These are phyloP conservation scores for Thunnus thynnus DNA, from an alignment of 2,113 vertebrate genomes.

Conservation along the genomic window DNA sequence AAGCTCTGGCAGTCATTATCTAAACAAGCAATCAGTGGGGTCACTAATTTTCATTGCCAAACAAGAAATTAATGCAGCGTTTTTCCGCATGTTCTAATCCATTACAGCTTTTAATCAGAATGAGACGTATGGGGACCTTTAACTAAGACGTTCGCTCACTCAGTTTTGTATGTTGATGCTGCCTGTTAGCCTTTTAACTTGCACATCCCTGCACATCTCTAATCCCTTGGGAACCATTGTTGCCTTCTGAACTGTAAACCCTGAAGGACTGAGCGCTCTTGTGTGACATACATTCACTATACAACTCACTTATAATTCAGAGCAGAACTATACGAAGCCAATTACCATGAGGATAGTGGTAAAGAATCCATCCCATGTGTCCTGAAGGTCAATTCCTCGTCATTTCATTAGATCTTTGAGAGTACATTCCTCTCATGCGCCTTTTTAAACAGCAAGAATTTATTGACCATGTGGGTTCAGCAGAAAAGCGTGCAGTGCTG, in stretches of 20 bases:
- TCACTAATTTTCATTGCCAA: slow-evolving; percentile 38
- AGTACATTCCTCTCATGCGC: slow-evolving; percentile 63
- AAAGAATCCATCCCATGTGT: slow-evolving; percentile 76
- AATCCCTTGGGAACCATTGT: slow-evolving; percentile 57
- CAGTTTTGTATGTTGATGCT: slow-evolving; percentile 57
- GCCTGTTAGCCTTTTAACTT: slow-evolving; percentile 59
- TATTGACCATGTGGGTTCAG: slow-evolving; percentile 71
- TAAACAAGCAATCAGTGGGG: slow-evolving; percentile 36
- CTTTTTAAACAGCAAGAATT: slow-evolving; percentile 61
- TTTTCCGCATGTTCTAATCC: slow-evolving; percentile 20
- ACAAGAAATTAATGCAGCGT: slow-evolving; percentile 39
- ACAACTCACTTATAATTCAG: slow-evolving; percentile 75
- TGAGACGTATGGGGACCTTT: background rate
- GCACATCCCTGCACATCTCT: slow-evolving; percentile 57
- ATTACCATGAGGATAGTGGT: slow-evolving; percentile 76
- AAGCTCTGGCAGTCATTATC: slow-evolving; percentile 24
- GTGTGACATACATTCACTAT: slow-evolving; percentile 69
- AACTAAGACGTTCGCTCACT: slow-evolving; percentile 10
- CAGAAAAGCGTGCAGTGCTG: slow-evolving; percentile 51
- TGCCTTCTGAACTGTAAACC: slow-evolving; percentile 75
- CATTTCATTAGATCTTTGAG: slow-evolving; percentile 75
- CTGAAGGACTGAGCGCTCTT: slow-evolving; percentile 71
- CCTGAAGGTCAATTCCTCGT: slow-evolving; percentile 76
- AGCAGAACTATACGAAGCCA: slow-evolving; percentile 68
- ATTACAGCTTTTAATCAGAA: slow-evolving; percentile 43